These are phyloP conservation scores for Cheilosia vulpina DNA, from an alignment of 2,888 invertebrate genomes.

Conservation along the genomic window DNA sequence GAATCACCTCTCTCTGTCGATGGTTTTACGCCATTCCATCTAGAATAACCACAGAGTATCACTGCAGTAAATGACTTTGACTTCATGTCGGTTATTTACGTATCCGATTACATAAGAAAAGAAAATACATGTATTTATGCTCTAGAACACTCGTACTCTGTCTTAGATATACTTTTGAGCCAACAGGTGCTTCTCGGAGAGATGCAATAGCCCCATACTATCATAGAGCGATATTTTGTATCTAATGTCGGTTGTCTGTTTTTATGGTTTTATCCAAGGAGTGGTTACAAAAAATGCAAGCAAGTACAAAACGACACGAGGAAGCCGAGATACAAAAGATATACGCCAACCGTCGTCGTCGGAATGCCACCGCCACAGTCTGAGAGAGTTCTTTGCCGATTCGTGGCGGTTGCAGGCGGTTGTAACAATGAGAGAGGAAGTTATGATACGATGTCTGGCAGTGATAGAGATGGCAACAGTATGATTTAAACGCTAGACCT, in stretches of 20 bases:
- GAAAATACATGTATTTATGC: slow-evolving; percentile 50
- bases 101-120: slow-evolving; percentile 66
- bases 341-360: not conserved
- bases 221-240: slow-evolving; percentile 51
- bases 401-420: not conserved
- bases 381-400: slow-evolving; percentile 29
- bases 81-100: slow-evolving; percentile 45
- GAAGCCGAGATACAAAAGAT: slow-evolving; percentile 65
- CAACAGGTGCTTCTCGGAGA: slow-evolving; percentile 42
- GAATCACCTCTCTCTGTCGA: slow-evolving; percentile 28
- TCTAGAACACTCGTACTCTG: slow-evolving; percentile 40
- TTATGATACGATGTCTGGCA: slow-evolving; percentile 56
- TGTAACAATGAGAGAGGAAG: slow-evolving; percentile 67
- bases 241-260: slow-evolving; percentile 57
- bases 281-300: slow-evolving; percentile 35
- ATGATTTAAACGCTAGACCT: slow-evolving; percentile 13
- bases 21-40: slow-evolving; percentile 8
- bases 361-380: slow-evolving; percentile 18
- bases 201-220: not conserved
- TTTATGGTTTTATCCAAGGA: slow-evolving; percentile 61
- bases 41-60: slow-evolving; percentile 34
- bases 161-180: slow-evolving; percentile 7
- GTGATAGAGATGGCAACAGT: slow-evolving; percentile 47
- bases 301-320: slow-evolving; percentile 41
- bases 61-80: slow-evolving; percentile 17